Conservation (phyloP, 2,797 vertebrate species). For the Helicolenus hilgendorfi region DNA sequence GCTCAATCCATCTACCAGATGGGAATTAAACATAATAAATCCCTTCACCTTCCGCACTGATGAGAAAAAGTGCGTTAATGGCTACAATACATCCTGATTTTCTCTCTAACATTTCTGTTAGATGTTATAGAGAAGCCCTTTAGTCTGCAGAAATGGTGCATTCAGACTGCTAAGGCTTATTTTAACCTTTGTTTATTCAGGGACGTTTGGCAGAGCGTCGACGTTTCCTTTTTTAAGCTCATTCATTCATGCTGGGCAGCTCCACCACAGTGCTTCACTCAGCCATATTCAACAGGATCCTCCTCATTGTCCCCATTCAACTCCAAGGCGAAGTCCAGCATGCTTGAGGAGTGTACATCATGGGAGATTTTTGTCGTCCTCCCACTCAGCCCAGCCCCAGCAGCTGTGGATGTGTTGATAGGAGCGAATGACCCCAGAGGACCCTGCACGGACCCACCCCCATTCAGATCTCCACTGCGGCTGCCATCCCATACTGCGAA, state of each 20-base stretch:
- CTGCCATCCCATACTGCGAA: slow-evolving; percentile 67
- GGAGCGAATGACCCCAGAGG: slow-evolving; percentile 75
- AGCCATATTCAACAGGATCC: slow-evolving; percentile 16
- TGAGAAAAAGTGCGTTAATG: background rate
- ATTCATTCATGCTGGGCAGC: slow-evolving; percentile 35
- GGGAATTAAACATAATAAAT: background rate
- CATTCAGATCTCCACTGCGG: slow-evolving; percentile 8
- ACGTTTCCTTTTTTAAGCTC: slow-evolving; percentile 14
- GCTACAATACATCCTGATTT: background rate
- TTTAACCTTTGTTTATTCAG: slow-evolving; percentile 14
- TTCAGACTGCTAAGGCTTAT: slow-evolving; percentile 25
- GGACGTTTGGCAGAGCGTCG: slow-evolving; percentile 20
- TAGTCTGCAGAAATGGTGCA: slow-evolving; percentile 8
- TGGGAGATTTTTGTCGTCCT: slow-evolving; percentile 52
- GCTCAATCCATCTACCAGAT: background rate
- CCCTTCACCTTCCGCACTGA: background rate
- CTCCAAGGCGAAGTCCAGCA: slow-evolving; percentile 8
- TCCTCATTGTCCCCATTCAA: slow-evolving; percentile 25
- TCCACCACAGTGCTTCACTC: background rate
- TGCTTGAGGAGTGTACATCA: slow-evolving; percentile 57
- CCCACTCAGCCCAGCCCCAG: slow-evolving; percentile 58
- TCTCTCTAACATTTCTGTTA: background rate
- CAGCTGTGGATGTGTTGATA: slow-evolving; percentile 83
- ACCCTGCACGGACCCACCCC: slow-evolving; percentile 45
- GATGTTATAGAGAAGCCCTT: background rate